These are phyloP conservation scores for Sardina pilchardus DNA, from an alignment of 2,113 vertebrate species.

Conservation along the genomic window DNA sequence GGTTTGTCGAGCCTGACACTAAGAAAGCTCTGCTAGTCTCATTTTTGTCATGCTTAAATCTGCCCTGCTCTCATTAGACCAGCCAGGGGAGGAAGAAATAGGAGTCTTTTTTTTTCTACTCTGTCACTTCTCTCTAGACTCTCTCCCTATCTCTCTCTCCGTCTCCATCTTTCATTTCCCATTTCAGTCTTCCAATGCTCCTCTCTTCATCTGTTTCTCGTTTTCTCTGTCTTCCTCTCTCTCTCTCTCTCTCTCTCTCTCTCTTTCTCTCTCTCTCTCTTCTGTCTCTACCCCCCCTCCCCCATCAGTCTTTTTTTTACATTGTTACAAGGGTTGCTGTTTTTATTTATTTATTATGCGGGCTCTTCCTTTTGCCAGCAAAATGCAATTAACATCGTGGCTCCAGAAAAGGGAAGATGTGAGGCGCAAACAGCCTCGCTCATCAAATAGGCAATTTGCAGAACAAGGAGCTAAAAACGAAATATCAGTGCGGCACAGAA, in stretches of 20 bases:
- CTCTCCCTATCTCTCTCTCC: background rate
- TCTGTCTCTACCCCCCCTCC: background rate
- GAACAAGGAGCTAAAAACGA: constrained; percentile 3
- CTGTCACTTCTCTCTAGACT: background rate
- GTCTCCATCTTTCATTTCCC: background rate
- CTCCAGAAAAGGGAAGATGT: constrained; percentile 60
- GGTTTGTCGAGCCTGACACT: constrained; percentile 30
- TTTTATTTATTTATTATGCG: constrained; percentile 23
- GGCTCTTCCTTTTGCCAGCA: constrained; percentile 37
- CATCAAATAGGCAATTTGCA: constrained; percentile 57
- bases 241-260: constrained; percentile 22
- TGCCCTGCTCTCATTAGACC: constrained; percentile 36
- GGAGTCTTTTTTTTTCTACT: background rate
- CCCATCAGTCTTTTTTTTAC: background rate
- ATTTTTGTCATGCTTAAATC: constrained; percentile 15
- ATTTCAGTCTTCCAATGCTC: background rate
- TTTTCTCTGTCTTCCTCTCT: constrained; percentile 30
- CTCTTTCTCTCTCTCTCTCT: background rate
- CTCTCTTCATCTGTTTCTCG: constrained; percentile 24
- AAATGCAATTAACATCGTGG: constrained; percentile 62
- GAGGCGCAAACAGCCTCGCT: constrained; percentile 42
- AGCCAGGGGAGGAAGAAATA: background rate
- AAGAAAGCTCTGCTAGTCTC: constrained; percentile 19
- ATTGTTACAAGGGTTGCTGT: background rate
- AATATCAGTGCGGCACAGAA: background rate